Evolutionary conservation across 2,113 vertebrate genomes (phyloP).

Genomic region (Clarias gariepinus): DNA sequence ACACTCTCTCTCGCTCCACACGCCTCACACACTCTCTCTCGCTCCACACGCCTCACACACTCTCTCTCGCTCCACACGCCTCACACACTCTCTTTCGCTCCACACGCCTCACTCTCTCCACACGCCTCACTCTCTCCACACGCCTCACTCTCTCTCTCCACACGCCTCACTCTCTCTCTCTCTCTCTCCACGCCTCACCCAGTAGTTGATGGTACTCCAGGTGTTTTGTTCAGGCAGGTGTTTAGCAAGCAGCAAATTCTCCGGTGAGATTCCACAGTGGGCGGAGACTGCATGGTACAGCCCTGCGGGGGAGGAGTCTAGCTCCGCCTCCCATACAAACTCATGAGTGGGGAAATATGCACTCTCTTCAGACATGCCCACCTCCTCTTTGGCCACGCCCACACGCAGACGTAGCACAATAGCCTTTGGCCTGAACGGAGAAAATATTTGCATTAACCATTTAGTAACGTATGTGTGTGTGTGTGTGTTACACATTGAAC

Average conservation of each 20-base stretch:
- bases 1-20: too few relatives aligned
- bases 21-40: too few relatives aligned
- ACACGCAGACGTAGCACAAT: constrained; percentile 82
- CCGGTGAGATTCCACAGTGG: constrained; percentile 77
- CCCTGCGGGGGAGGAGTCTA: constrained; percentile 74
- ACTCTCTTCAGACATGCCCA: constrained; percentile 66
- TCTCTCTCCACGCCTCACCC: constrained; percentile 70
- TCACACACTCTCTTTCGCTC: too few relatives aligned
- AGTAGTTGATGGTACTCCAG: constrained; percentile 87
- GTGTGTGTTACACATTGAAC: constrained; percentile 27
- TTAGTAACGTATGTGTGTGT: neutral
- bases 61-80: too few relatives aligned
- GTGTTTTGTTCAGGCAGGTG: constrained; percentile 84
- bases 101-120: too few relatives aligned
- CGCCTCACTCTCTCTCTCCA: too few relatives aligned
- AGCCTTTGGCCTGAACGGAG: constrained; percentile 75
- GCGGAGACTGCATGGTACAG: constrained; percentile 79
- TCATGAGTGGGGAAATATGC: constrained; percentile 75
- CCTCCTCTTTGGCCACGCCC: constrained; percentile 69
- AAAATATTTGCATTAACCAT: neutral
- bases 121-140: too few relatives aligned
- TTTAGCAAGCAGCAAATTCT: constrained; percentile 89
- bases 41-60: too few relatives aligned
- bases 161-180: neutral
- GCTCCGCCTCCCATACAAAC: constrained; percentile 83